These are phyloP conservation scores for Marronus borbonicus DNA, from an alignment of 2,888 invertebrate genomes.

Conservation along the genomic window DNA sequence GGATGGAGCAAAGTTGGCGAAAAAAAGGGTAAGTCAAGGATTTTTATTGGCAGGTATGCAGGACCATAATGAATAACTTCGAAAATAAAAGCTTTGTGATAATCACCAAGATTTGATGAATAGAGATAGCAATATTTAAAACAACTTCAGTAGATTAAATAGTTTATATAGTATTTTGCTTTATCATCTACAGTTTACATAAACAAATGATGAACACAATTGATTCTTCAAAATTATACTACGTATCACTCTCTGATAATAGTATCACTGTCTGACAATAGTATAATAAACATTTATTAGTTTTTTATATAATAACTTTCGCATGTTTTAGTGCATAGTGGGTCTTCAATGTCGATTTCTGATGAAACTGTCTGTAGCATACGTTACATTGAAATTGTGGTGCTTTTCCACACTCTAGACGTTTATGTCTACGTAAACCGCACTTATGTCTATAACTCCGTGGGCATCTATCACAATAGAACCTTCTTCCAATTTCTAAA, in stretches of 20 bases:
- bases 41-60: too few relatives aligned
- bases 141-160: not conserved
- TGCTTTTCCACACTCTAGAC: slow-evolving; percentile 73
- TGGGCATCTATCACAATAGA: slow-evolving; percentile 51
- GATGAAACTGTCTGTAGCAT: slow-evolving; percentile 53
- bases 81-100: too few relatives aligned
- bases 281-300: too few relatives aligned
- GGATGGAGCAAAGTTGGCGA: too few relatives aligned
- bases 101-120: too few relatives aligned
- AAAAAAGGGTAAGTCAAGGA: too few relatives aligned
- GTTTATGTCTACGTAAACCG: slow-evolving; percentile 69
- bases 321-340: slow-evolving; percentile 37
- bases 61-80: too few relatives aligned
- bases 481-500: slow-evolving; percentile 47
- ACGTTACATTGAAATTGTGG: slow-evolving; percentile 63
- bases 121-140: too few relatives aligned
- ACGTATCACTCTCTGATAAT: too few relatives aligned
- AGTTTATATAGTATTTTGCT: not conserved
- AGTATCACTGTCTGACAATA: too few relatives aligned
- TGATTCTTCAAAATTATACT: not conserved
- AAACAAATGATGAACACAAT: not conserved
- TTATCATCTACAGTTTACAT: not conserved
- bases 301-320: not conserved
- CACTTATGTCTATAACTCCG: slow-evolving; percentile 51
- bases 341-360: slow-evolving; percentile 48